Percentiles rank a stretch among this genome's conserved stretches.
Evolutionary conservation across 2,888 invertebrate genomes (phyloP).

Genomic region (Omphaloscelis lunosa): DNA sequence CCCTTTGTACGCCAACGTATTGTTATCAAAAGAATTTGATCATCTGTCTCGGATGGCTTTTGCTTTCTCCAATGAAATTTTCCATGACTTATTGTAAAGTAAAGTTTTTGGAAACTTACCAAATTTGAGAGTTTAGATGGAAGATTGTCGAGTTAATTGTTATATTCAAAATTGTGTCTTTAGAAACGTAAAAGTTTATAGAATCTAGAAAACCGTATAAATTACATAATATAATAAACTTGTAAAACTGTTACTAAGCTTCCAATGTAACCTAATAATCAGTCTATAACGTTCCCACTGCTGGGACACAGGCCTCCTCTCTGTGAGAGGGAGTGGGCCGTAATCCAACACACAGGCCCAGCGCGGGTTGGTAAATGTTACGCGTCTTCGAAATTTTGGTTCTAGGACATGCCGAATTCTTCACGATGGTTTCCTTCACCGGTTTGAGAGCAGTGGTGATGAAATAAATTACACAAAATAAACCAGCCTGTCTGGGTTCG

Average conservation of each 20-base stretch:
- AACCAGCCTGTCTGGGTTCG: too few relatives aligned
- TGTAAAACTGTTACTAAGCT: not conserved
- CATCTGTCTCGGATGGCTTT: conserved; percentile 69
- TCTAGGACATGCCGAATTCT: too few relatives aligned
- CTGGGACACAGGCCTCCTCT: too few relatives aligned
- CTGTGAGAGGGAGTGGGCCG: too few relatives aligned
- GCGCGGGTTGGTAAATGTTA: too few relatives aligned
- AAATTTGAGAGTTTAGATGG: conserved; percentile 23
- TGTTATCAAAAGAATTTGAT: conserved; percentile 77
- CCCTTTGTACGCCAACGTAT: conserved; percentile 70
- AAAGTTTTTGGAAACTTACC: conserved; percentile 54
- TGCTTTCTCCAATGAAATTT: conserved; percentile 62
- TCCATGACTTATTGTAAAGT: conserved; percentile 52
- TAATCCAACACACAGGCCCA: too few relatives aligned
- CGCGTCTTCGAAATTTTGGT: too few relatives aligned
- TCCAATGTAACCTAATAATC: not conserved
- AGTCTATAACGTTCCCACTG: too few relatives aligned
- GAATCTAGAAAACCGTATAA: not conserved
- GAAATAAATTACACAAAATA: too few relatives aligned
- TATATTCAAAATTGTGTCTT: conserved; percentile 20
- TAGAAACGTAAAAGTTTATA: conserved; percentile 8
- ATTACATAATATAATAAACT: not conserved
- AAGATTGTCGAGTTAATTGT: conserved; percentile 38
- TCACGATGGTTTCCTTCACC: too few relatives aligned
- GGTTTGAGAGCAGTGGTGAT: too few relatives aligned